These are phyloP conservation scores for Rhagonycha fulva DNA, from an alignment of 2,888 invertebrate species.

Conservation along the genomic window DNA sequence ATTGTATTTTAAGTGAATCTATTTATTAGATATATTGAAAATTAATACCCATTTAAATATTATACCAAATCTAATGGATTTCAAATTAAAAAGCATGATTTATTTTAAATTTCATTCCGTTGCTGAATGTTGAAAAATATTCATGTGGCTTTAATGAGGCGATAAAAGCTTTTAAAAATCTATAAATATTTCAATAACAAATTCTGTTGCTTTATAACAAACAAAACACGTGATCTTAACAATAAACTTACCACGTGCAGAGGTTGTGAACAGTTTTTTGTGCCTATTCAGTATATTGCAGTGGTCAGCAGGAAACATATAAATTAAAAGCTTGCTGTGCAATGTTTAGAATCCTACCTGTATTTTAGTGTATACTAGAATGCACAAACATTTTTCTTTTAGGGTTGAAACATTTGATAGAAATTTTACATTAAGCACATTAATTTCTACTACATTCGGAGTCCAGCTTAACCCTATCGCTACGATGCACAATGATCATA, in stretches of 20 bases:
- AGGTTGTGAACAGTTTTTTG: not conserved
- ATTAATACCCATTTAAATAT: not conserved
- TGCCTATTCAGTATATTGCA: not conserved
- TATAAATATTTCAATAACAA: no score
- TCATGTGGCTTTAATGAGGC: not conserved
- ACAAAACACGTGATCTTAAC: no score
- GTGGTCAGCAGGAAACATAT: not conserved
- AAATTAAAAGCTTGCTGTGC: not conserved
- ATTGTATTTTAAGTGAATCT: constrained; percentile 3
- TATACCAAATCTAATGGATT: not conserved
- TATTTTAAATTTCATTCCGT: not conserved
- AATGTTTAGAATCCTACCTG: not conserved
- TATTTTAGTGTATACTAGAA: not conserved
- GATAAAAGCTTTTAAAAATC: no score
- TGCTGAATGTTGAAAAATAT: not conserved
- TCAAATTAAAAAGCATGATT: not conserved
- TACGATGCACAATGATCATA: not conserved
- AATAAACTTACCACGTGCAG: not conserved
- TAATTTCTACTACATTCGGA: not conserved
- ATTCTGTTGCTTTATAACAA: no score
- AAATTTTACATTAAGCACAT: not conserved
- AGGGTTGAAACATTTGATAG: not conserved
- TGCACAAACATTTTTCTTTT: not conserved
- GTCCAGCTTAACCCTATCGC: not conserved
- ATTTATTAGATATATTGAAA: not conserved